Conservation (phyloP, 2,888 invertebrate species). For the Ophion ventricosus region DNA sequence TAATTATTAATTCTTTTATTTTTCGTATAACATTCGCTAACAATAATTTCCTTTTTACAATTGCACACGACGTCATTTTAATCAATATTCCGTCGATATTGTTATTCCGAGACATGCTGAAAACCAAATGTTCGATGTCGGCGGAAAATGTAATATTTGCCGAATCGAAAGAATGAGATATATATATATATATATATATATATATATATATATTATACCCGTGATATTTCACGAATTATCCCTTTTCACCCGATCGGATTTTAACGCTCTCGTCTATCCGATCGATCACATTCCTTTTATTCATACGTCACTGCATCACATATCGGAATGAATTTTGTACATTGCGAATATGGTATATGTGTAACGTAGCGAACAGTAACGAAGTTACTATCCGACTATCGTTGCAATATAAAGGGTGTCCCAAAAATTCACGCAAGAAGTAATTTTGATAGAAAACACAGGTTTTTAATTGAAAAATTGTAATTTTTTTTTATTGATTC, state of each 20-base stretch:
- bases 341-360: constrained; percentile 57
- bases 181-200: too few relatives aligned
- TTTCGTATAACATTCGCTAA: not conserved
- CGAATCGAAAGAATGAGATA: not conserved
- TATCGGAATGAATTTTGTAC: constrained; percentile 62
- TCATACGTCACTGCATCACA: constrained; percentile 60
- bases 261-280: constrained; percentile 1
- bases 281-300: constrained; percentile 23
- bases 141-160: too few relatives aligned
- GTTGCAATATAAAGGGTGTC: constrained; percentile 44
- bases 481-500: too few relatives aligned
- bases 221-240: not conserved
- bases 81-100: not conserved
- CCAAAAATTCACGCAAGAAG: too few relatives aligned
- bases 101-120: too few relatives aligned
- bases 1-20: not conserved
- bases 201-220: too few relatives aligned
- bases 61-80: too few relatives aligned
- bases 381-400: constrained; percentile 39
- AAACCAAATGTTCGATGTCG: too few relatives aligned
- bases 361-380: constrained; percentile 33
- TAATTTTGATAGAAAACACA: too few relatives aligned
- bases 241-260: not conserved
- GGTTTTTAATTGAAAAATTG: too few relatives aligned
- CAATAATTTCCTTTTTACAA: not conserved